Evolutionary conservation across 2,888 invertebrate species (phyloP).

Genomic region (Eupithecia vulgata): DNA sequence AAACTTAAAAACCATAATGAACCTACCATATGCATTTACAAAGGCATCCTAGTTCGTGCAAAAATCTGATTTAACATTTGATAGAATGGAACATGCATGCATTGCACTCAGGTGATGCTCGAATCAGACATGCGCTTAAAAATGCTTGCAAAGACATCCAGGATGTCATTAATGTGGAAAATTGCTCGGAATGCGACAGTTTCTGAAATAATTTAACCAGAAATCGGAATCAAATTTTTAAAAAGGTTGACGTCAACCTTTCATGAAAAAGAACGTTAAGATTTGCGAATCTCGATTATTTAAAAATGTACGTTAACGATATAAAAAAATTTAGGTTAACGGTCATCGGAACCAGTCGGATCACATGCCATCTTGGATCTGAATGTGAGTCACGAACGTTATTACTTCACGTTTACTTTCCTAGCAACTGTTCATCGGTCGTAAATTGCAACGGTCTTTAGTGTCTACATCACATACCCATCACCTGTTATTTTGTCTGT

Average conservation of each 20-base stretch:
- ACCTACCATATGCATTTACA: neutral
- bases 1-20: neutral
- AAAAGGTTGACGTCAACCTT: neutral
- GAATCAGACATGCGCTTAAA: neutral
- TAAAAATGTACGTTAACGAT: slow-evolving; percentile 22
- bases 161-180: neutral
- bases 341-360: slow-evolving; percentile 43
- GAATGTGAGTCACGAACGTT: slow-evolving; percentile 37
- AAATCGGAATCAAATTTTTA: neutral
- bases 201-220: neutral
- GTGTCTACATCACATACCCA: neutral
- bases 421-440: slow-evolving; percentile 10
- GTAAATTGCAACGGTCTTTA: slow-evolving; percentile 4
- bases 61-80: neutral
- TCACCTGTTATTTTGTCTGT: neutral
- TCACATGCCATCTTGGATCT: slow-evolving; percentile 41
- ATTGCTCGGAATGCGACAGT: neutral
- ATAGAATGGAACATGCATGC: neutral
- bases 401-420: slow-evolving; percentile 30
- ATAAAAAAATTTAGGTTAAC: slow-evolving; percentile 41
- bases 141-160: neutral
- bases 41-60: neutral
- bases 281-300: slow-evolving; percentile 7
- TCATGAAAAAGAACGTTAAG: neutral
- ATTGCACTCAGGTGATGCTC: neutral